Percentiles rank a stretch among this genome's conserved stretches.
These are phyloP conservation scores for Tragelaphus imberbis DNA, from an alignment of 2,113 vertebrate genomes.

Conservation along the genomic window DNA sequence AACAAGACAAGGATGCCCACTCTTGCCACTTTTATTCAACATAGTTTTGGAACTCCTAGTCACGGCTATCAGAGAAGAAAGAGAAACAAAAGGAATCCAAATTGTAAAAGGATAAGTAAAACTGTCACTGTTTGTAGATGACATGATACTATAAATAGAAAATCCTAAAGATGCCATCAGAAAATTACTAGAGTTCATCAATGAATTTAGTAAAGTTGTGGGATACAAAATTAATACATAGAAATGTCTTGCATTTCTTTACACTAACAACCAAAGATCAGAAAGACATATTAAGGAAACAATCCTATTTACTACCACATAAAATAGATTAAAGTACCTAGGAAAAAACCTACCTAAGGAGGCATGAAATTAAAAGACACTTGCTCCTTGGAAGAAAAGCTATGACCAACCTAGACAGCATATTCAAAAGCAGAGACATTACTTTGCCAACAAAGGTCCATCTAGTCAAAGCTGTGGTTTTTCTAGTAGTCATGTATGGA, in stretches of 20 bases:
- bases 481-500: not conserved
- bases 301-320: not conserved
- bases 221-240: not conserved
- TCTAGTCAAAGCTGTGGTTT: not conserved
- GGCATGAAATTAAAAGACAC: not conserved
- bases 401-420: not conserved
- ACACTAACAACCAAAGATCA: not conserved
- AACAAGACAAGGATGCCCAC: not conserved
- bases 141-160: not conserved
- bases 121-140: not conserved
- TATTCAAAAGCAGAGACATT: not conserved
- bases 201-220: not conserved
- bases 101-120: not conserved
- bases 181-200: not conserved
- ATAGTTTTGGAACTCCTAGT: not conserved
- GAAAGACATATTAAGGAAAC: not conserved
- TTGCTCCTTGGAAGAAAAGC: not conserved
- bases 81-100: not conserved
- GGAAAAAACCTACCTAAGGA: not conserved
- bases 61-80: not conserved
- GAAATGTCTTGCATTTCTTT: not conserved
- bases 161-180: not conserved
- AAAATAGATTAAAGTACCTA: not conserved
- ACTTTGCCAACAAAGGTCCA: not conserved
- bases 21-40: not conserved